Conservation (phyloP, 2,888 invertebrate species). For the Eubasilissa splendida region DNA sequence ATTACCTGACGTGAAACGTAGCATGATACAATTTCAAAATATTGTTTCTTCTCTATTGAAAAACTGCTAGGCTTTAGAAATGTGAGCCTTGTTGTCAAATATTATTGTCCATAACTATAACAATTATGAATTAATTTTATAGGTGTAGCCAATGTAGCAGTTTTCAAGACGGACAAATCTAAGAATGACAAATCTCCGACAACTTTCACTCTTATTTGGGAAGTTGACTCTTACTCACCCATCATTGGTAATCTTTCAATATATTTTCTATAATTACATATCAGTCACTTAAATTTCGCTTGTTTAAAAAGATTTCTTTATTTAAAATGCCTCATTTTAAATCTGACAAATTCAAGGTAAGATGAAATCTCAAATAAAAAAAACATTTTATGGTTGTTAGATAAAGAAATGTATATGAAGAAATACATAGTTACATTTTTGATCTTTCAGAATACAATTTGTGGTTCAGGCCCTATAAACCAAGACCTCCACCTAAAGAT, state of each 20-base stretch:
- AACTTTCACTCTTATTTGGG: slow-evolving; percentile 85
- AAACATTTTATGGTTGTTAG: no score
- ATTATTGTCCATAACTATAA: no score
- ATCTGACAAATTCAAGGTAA: no score
- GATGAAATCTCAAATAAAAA: no score
- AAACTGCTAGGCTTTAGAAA: no score
- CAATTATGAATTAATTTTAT: not conserved
- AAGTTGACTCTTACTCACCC: slow-evolving; percentile 86
- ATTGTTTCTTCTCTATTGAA: no score
- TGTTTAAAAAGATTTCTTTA: no score
- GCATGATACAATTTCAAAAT: no score
- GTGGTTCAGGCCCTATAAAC: slow-evolving; percentile 74
- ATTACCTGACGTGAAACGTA: no score
- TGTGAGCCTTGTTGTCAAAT: no score
- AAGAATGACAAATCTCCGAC: slow-evolving; percentile 69
- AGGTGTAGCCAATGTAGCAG: slow-evolving; percentile 80
- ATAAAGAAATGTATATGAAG: not conserved
- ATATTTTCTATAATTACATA: not conserved
- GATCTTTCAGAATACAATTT: slow-evolving; percentile 70
- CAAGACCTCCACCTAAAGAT: slow-evolving; percentile 64
- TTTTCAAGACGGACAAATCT: slow-evolving; percentile 75
- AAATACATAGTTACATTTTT: slow-evolving; percentile 49
- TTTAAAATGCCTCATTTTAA: no score
- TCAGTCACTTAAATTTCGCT: no score
- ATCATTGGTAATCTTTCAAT: slow-evolving; percentile 77